Base-by-base conservation (phyloP, 2,888 invertebrate genomes). In the Lasioglossum morio region DNA sequence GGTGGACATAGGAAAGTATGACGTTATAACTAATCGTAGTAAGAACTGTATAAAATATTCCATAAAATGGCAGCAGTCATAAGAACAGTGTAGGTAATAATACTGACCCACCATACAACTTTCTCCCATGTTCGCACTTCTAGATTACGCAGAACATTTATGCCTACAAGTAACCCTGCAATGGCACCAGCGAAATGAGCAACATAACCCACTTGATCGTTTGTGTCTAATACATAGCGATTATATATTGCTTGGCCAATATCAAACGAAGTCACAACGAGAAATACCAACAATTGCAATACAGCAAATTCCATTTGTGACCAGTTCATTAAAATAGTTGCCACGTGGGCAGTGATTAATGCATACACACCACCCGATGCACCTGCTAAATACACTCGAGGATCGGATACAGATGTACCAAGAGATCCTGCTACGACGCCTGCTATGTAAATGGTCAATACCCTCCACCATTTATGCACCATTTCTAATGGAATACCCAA, bases 321-420 rank as follows among this genome's bases (percentile, higher is more conserved):
- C 98, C 99, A 99, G 95, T 99, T 99, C 97, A 99, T 97, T 79
- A 99, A 97, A 82, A 99, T 98, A 60, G 98, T 98, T 3, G 99
- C 98, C 77, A 99, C 97, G 94, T 99, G 99, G 0, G 99, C 99
- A 0, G 99, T 97, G 73, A 99, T 98, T 19, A 99, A 95, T 1
- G 99, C 98, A 93, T 99, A 99, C 10, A 99, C 99, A 0, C 99
- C 99, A 0, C 99, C 99, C 48, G 98, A 98, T 14, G 99, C 99
- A 0, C 99, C 99, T 0, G 98, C 99, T 76, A 99, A 96, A 92
- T 96, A 98, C 30, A 98, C 98, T 63, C 95, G 95, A 0, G 98
- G 98, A 95, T 98, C 98, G 0, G 97, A 97, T 19, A 98, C 96
- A 10, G 98, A 98, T 16, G 98, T 98, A 5, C 97, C 98, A 88